Conservation (phyloP, 2,888 invertebrate species). For the Diarsia mendica region DNA sequence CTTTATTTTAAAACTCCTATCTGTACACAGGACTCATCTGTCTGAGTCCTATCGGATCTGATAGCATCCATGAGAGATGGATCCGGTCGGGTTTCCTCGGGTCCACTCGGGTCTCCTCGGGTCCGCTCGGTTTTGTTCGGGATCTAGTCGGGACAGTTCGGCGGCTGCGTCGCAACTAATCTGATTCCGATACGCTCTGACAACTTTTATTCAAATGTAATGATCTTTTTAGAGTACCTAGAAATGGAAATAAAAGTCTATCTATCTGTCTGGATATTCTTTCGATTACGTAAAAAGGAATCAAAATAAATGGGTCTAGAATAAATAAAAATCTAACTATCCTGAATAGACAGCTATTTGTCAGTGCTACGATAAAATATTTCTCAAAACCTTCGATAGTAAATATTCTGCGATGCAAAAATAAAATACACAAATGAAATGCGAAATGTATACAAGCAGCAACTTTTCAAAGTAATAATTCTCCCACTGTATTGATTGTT, state of each 20-base stretch:
- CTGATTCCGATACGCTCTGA: constrained; percentile 49
- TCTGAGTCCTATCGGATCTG: constrained; percentile 55
- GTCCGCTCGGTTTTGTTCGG: constrained; percentile 7
- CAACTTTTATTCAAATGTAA: constrained; percentile 61
- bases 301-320: constrained; percentile 24
- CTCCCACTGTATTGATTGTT: no score
- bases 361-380: constrained; percentile 8
- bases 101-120: constrained; percentile 15
- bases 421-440: no score
- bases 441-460: no score
- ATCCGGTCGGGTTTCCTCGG: constrained; percentile 33
- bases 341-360: constrained; percentile 5
- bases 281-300: constrained; percentile 24
- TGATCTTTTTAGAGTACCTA: constrained; percentile 38
- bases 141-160: constrained; percentile 6
- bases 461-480: no score
- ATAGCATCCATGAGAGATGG: constrained; percentile 56
- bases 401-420: background rate
- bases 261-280: constrained; percentile 27
- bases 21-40: constrained; percentile 38
- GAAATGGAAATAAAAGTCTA: constrained; percentile 30
- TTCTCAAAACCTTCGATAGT: background rate
- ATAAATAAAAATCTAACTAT: constrained; percentile 10
- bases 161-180: constrained; percentile 38
- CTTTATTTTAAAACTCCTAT: constrained; percentile 50